These are phyloP conservation scores for Poecilia gillii DNA, from an alignment of 2,797 vertebrate genomes.

Conservation along the genomic window DNA sequence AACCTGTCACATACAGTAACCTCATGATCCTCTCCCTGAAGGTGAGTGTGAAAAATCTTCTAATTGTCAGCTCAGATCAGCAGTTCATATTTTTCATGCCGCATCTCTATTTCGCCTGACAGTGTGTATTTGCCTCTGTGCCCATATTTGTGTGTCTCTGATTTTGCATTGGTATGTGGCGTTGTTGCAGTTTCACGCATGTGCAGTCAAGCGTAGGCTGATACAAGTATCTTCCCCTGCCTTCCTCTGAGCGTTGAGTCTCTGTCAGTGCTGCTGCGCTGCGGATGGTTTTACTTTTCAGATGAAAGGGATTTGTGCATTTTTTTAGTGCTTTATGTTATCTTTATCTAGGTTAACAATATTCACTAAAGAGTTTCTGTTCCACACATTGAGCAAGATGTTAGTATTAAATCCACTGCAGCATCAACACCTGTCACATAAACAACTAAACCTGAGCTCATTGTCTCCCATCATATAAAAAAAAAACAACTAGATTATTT, in stretches of 20 bases:
- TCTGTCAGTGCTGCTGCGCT: conserved; percentile 10
- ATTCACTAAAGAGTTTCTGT: neutral
- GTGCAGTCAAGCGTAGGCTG: conserved; percentile 36
- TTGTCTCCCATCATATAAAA: neutral
- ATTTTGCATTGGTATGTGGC: conserved; percentile 15
- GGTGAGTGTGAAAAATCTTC: neutral
- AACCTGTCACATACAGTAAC: conserved; percentile 63
- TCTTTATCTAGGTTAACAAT: neutral
- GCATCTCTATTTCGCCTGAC: conserved; percentile 5
- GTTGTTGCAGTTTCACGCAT: conserved; percentile 22
- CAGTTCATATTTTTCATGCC: conserved; percentile 16
- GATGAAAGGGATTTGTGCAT: neutral
- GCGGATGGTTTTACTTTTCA: conserved; percentile 9
- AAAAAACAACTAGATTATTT: too few species aligned
- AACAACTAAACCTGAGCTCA: neutral
- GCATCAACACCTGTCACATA: neutral
- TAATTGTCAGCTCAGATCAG: conserved; percentile 18
- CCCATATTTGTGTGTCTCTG: conserved; percentile 13
- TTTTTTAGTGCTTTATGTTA: neutral
- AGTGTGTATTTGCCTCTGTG: conserved; percentile 10
- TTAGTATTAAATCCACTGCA: neutral
- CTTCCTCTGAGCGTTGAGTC: conserved; percentile 25
- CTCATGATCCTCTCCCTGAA: conserved; percentile 36
- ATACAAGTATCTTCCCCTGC: conserved; percentile 33
- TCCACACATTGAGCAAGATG: neutral